Base-by-base conservation (phyloP, 2,113 vertebrate species). In the Megaceryle torquata region DNA sequence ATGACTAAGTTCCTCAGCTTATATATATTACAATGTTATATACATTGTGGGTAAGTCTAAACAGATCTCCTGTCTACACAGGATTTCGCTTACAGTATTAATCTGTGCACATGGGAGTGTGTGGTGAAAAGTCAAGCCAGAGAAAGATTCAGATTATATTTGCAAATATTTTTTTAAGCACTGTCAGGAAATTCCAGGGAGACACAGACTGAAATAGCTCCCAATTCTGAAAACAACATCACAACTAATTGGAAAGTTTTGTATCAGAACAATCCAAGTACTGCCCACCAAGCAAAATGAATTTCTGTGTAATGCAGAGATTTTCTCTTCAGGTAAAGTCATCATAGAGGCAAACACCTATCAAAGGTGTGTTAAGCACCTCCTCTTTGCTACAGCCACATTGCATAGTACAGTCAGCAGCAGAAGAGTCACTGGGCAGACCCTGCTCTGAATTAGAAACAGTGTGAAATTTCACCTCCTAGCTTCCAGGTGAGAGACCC, bases 401-500 rank as follows among this genome's bases (percentile, higher is more conserved):
- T 1, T 41, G 28, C 12, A 8, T 8, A 25, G 25, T 9, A n/a
- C 0, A 0, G 17, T 10, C 59, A 37, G 8, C 43, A 64, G 37
- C 16, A 35, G 53, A 14, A 35, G 3, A 43, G 11, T 24, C 43
- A 80, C 33, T 15, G 18, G 7, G 39, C 50, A 80, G 14, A 24
- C 15, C 4, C 13, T 43, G 29, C 53, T 77, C 68, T 56, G 26
- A 65, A 24, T 63, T 53, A 31, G 9, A 74, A 15, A 8, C 46
- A 44, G 24, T 3, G 13, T 48, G 41, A 80, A 21, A 51, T 28
- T 51, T 25, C 15, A 68, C 11, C 13, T 33, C 46, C 41, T 25
- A 33, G 3, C 11, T 56, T 88, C 69, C 48, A 25, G 13, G 24
- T 44, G 43, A 90, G 50, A 22, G 4, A 9, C 54, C n/a, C 48